Base-by-base conservation (phyloP, 1,140 invertebrate species). In the Trichoplusia ni region DNA sequence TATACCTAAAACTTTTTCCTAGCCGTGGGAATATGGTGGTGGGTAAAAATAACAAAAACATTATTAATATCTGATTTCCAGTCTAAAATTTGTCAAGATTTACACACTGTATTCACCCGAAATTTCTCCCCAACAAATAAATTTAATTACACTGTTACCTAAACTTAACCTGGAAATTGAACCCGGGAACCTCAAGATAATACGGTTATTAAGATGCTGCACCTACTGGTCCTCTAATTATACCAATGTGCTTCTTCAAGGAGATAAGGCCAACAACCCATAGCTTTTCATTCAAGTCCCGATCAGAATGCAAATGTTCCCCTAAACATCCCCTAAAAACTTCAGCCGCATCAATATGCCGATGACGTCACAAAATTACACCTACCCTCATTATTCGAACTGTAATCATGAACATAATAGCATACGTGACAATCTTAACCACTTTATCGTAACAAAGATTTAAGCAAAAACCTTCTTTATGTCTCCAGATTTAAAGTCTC, bases 351-450 rank as follows among this genome's bases (percentile, higher is more conserved):
- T 64, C 53, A 64, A 64, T 64, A 64, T 64, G 51, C 62, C 27
- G 33, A 68, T 63, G 66, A 68, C 66, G 60, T 63, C 51, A 68
- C 59, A 31, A 58, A 68, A 68, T 62, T 63, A 63, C 66, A 49
- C 27, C 64, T 61, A 61, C 58, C 65, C 66, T 46, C 53, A 68
- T 58, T 68, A 54, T 31, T 19, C 46, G 18, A 56, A 58, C 59
- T 63, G 38, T 68, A 68, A 68, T 63, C 66, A 60, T 18, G 37
- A 44, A 27, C 46, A 68, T 68, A 68, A 62, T 51, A 44, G 53
- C 37, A 40, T 49, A 63, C 60, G 59, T 68, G 59, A 63, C 53
- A 40, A 27, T 59, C 1, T 6, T 23, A 53, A 53, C 47, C 19
- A 44, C 8, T 19, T 42, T 53, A 42, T 19, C 5, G 3, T 1